Base-by-base conservation (phyloP, 2,888 invertebrate species). In the Iselma pallidipennis region DNA sequence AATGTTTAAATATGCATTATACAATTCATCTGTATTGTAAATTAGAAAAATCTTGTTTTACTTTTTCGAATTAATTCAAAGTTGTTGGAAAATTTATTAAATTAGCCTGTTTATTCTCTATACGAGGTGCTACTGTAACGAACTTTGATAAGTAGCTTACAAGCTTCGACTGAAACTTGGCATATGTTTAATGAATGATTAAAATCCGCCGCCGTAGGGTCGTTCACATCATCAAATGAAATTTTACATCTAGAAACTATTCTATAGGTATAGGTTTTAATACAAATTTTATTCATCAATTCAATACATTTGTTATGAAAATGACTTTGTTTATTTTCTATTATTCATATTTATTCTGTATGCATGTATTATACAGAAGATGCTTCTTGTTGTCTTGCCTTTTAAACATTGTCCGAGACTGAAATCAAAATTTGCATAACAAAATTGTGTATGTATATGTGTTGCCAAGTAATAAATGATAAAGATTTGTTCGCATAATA, bases 281-380 rank as follows among this genome's bases (percentile, higher is more conserved):
- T 53, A 48, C n/a, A n/a, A 74, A 72, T 74, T 73, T 71, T 71
- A 76, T 76, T 75, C 74, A 75, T 75, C 71, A 74, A 73, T 70
- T 72, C 69, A 62, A 72, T 73, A 69, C 74, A 73, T 74, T 74
- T 74, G 72, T 74, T 74, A 74, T 74, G 71, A 74, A 73, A 74
- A 74, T 72, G 70, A 72, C 23, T 12, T 74, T 71, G 21, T 42
- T 21, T 42, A 21, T n/a, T n/a, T n/a, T n/a, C n/a, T 66, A 73
- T 74, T 74, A 76, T 74, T 73, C 72, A 74, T 71, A 64, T 64
- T 70, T 29, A 23, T 49, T 49, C 16, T 5, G 10, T 42, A 42
- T 42, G 66, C 67, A 63, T 73, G 59, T 69, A 70, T 71, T 65
- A 68, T 66, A 42, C n/a, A n/a, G 42, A 45, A 29, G 37, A 65